Conservation (phyloP, 1,140 invertebrate species). For the Zaprionus capensis region DNA sequence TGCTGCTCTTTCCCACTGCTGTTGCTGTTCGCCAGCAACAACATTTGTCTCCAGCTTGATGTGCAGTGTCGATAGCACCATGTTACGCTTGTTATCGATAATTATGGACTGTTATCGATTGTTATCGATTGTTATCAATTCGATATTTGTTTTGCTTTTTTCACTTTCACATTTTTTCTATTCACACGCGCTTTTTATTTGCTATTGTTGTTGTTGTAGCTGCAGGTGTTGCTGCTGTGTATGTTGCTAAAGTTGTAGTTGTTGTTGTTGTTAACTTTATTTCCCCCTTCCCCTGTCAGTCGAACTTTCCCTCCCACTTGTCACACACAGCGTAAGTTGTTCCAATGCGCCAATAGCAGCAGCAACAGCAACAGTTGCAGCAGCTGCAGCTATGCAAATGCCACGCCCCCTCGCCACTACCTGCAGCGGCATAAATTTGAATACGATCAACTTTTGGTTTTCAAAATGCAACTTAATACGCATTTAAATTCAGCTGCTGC, state of each 20-base stretch:
- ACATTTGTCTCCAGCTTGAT: constrained; percentile 70
- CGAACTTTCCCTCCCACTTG: constrained; percentile 2
- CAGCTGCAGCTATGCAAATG: constrained; percentile 51
- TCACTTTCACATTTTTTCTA: constrained; percentile 2
- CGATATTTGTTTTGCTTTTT: background rate
- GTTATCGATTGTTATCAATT: background rate
- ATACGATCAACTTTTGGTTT: constrained; percentile 35
- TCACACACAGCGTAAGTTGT: constrained; percentile 4
- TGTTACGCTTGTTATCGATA: constrained; percentile 37
- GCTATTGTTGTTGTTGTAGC: constrained; percentile 7
- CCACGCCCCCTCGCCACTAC: constrained; percentile 16
- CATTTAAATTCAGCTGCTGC: constrained; percentile 55
- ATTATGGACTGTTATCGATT: background rate
- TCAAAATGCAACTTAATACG: constrained; percentile 73
- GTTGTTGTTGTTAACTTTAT: background rate
- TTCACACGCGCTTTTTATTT: background rate
- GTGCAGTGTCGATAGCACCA: constrained; percentile 75
- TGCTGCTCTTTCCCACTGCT: background rate
- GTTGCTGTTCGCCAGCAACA: constrained; percentile 39
- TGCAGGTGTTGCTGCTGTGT: background rate
- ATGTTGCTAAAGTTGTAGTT: background rate
- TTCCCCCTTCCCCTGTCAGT: constrained; percentile 1
- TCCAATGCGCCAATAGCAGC: constrained; percentile 7
- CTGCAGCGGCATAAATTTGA: constrained; percentile 64
- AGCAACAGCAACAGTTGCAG: constrained; percentile 14